Conservation (phyloP, 2,888 invertebrate species). For the Tetropium fuscum region DNA sequence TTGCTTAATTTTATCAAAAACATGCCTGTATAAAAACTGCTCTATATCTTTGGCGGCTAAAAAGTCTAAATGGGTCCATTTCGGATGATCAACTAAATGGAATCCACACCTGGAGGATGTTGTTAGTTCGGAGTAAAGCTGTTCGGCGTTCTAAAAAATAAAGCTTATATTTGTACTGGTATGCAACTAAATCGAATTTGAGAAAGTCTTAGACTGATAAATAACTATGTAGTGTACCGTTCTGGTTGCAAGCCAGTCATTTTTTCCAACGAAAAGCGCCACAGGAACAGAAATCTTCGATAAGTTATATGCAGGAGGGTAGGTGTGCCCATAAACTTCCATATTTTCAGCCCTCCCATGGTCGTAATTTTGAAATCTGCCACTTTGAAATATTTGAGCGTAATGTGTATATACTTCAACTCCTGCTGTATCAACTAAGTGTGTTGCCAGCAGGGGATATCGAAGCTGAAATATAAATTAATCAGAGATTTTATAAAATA, state of each 20-base stretch:
- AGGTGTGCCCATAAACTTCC: slow-evolving; percentile 2
- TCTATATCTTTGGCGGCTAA: slow-evolving; percentile 7
- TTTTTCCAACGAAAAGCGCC: slow-evolving; percentile 16
- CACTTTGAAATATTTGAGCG: slow-evolving; percentile 26
- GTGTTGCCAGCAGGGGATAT: slow-evolving; percentile 29
- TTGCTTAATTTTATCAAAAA: slow-evolving; percentile 1
- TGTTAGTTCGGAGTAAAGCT: slow-evolving; percentile 19
- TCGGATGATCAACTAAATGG: slow-evolving; percentile 1
- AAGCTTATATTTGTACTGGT: background rate
- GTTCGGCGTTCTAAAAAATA: slow-evolving; percentile 20
- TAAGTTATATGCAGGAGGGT: slow-evolving; percentile 26
- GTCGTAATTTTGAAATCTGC: slow-evolving; percentile 24
- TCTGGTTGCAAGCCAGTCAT: slow-evolving; percentile 19
- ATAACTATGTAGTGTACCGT: slow-evolving; percentile 1
- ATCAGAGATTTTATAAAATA: too few species aligned
- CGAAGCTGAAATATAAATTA: slow-evolving; percentile 31
- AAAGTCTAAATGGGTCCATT: slow-evolving; percentile 19
- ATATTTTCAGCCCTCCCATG: slow-evolving; percentile 17
- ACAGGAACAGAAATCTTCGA: slow-evolving; percentile 24
- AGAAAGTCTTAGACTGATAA: background rate
- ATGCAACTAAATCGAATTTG: background rate
- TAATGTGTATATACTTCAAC: slow-evolving; percentile 33
- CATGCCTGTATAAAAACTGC: slow-evolving; percentile 2
- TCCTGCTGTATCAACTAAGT: slow-evolving; percentile 30
- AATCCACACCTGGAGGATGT: slow-evolving; percentile 14